Evolutionary conservation across 2,113 vertebrate species (phyloP).

Genomic region (Leptobrachium ailaonicum): DNA sequence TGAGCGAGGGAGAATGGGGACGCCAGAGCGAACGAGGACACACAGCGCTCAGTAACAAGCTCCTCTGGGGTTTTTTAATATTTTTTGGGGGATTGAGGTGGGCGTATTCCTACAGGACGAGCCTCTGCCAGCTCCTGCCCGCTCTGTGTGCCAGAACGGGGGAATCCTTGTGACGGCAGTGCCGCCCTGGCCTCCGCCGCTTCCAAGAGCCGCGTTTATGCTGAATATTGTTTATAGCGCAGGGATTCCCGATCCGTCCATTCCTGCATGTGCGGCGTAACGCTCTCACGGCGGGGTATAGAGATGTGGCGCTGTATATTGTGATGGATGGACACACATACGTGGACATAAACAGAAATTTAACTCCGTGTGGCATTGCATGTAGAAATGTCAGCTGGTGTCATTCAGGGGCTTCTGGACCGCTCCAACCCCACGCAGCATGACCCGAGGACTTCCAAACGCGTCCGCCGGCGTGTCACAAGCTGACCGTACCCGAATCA

Average conservation of each 20-base stretch:
- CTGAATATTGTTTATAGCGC: not conserved
- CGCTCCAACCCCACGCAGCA: too few species aligned
- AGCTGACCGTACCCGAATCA: not conserved
- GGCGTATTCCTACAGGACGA: conserved; percentile 12
- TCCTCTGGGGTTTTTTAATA: not conserved
- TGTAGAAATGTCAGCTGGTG: too few species aligned
- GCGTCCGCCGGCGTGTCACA: not conserved
- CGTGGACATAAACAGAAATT: too few species aligned
- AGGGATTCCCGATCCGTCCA: not conserved
- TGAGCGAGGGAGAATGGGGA: conserved; percentile 12
- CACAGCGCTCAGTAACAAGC: conserved; percentile 5
- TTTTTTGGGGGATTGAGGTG: not conserved
- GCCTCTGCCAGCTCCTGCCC: conserved; percentile 1
- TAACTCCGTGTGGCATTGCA: too few species aligned
- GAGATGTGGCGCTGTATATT: too few species aligned
- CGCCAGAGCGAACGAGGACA: conserved; percentile 27
- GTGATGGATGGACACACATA: too few species aligned
- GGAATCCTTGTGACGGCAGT: conserved; percentile 33
- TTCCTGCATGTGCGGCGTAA: too few species aligned
- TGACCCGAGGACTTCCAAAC: too few species aligned
- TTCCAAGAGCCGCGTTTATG: not conserved
- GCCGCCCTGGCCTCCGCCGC: not conserved
- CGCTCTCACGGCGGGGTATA: too few species aligned
- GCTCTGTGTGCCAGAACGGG: conserved; percentile 37
- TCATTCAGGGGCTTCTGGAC: too few species aligned